These are phyloP conservation scores for Linyphia triangularis DNA, from an alignment of 2,888 invertebrate genomes.

Conservation along the genomic window DNA sequence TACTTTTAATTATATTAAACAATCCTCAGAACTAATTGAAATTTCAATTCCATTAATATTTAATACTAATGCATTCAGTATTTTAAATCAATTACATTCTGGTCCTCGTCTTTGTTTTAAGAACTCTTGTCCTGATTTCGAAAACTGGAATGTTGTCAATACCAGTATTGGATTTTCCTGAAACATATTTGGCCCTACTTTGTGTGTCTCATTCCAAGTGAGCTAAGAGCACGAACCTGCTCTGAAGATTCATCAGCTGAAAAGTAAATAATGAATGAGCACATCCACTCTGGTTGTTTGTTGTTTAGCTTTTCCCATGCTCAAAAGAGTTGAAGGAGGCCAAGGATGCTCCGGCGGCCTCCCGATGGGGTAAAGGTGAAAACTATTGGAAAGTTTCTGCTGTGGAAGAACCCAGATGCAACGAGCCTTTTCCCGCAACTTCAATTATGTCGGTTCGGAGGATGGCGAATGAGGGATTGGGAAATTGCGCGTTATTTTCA, in stretches of 20 bases:
- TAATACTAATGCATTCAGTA: too few species aligned
- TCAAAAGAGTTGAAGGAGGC: constrained; percentile 57
- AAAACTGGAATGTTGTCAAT: not conserved
- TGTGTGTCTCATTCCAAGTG: not conserved
- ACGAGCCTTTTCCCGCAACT: constrained; percentile 19
- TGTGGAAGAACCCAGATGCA: constrained; percentile 45
- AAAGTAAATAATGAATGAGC: not conserved
- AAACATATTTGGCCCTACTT: not conserved
- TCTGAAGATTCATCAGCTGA: not conserved
- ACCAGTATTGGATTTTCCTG: not conserved
- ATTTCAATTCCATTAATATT: too few species aligned
- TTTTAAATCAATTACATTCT: too few species aligned
- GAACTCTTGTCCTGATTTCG: too few species aligned
- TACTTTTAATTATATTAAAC: too few species aligned
- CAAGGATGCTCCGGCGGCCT: constrained; percentile 61
- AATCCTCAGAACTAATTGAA: too few species aligned
- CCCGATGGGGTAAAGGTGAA: constrained; percentile 56
- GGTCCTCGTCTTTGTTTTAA: too few species aligned
- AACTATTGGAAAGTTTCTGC: constrained; percentile 27
- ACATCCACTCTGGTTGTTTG: constrained; percentile 3
- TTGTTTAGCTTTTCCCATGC: constrained; percentile 40
- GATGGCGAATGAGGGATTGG: constrained; percentile 40
- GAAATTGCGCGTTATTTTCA: constrained; percentile 44
- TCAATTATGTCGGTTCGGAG: constrained; percentile 43
- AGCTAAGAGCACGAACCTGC: not conserved